Conservation (phyloP, 2,113 vertebrate species). For the Lasiurus borealis region DNA sequence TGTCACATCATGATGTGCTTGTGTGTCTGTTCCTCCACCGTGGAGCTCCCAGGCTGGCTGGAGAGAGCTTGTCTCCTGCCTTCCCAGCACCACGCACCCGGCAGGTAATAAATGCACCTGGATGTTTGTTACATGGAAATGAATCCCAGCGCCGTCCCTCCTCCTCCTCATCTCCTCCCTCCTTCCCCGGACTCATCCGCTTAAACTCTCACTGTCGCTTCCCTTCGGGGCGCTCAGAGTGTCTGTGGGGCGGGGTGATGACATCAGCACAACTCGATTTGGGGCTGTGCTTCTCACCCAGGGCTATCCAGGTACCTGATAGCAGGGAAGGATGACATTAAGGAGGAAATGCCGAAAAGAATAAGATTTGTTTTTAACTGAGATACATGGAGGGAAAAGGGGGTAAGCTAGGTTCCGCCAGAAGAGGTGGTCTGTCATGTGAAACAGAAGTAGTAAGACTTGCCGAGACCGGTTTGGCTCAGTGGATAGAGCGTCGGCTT, state of each 20-base stretch:
- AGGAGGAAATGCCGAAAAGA: not conserved
- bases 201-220: not conserved
- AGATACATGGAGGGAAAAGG: not conserved
- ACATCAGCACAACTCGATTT: not conserved
- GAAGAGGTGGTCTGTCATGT: not conserved
- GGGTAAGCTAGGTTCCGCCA: not conserved
- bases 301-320: not conserved
- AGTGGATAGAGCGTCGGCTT: too few relatives aligned
- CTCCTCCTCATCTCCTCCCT: too few relatives aligned
- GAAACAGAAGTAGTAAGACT: not conserved
- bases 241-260: not conserved
- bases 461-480: too few relatives aligned
- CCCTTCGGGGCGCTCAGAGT: not conserved
- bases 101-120: not conserved
- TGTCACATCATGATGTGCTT: too few relatives aligned
- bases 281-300: not conserved
- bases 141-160: not conserved
- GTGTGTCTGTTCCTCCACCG: not conserved
- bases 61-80: not conserved
- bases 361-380: slow-evolving; percentile 5
- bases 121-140: not conserved
- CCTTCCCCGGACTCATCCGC: not conserved
- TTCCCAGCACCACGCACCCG: not conserved
- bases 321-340: not conserved
- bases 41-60: not conserved